Percentiles rank a stretch among this genome's conserved stretches.
These are phyloP conservation scores for Acleris sparsana DNA, from an alignment of 2,888 invertebrate species.

Conservation along the genomic window DNA sequence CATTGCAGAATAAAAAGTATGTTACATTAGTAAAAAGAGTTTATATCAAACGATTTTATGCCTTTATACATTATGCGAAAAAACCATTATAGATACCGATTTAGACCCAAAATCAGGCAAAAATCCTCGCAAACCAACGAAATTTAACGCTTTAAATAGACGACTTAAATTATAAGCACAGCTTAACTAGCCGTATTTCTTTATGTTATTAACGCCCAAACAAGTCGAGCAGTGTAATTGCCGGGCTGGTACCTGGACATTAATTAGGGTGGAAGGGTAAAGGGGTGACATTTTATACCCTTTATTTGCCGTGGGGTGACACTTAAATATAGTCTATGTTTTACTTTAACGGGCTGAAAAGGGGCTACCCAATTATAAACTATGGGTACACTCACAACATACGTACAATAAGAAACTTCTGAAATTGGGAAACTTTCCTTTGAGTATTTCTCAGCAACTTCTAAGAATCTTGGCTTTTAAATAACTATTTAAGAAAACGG, in stretches of 20 bases:
- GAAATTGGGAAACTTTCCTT: no score
- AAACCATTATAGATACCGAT: no score
- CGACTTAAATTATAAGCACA: background rate
- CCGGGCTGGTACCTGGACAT: constrained; percentile 38
- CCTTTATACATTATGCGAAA: no score
- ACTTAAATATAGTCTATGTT: constrained; percentile 52
- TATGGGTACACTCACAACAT: background rate
- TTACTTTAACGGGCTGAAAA: constrained; percentile 47
- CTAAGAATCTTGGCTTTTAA: no score
- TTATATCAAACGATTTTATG: no score
- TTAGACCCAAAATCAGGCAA: no score
- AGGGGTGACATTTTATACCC: constrained; percentile 49
- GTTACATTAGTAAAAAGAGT: no score
- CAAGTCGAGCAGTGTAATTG: constrained; percentile 34
- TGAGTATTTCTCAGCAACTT: no score
- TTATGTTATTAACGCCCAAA: constrained; percentile 29
- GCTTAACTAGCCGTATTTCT: constrained; percentile 13
- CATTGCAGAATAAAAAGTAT: no score
- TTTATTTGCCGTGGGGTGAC: constrained; percentile 50
- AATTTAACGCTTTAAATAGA: background rate
- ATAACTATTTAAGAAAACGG: no score
- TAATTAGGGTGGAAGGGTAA: constrained; percentile 48
- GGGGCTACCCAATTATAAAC: constrained; percentile 42
- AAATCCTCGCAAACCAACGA: background rate
- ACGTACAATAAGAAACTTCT: background rate